Percentiles rank a stretch among this genome's conserved stretches.
These are phyloP conservation scores for Callopanchax toddi DNA, from an alignment of 2,113 vertebrate species.

Conservation along the genomic window DNA sequence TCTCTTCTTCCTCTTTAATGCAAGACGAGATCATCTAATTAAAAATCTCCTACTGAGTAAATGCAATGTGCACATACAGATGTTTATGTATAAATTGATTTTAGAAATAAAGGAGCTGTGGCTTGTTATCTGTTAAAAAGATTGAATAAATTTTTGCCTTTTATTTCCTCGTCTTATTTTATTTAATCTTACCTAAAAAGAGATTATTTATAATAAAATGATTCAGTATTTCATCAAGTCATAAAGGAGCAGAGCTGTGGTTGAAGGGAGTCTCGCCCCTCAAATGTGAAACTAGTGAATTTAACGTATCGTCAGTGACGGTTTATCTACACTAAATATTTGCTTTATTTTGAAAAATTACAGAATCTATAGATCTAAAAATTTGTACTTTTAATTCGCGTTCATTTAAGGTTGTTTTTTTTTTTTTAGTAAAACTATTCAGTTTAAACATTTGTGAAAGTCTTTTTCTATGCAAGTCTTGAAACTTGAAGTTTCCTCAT, in stretches of 20 bases:
- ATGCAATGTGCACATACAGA: slow-evolving; percentile 77
- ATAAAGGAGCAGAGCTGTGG: too few species aligned
- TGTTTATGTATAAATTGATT: slow-evolving; percentile 75
- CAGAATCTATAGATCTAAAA: too few species aligned
- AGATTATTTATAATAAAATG: too few species aligned
- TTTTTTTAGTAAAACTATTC: not conserved
- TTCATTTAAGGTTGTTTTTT: not conserved
- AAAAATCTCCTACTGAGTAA: slow-evolving; percentile 70
- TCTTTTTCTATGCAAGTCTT: not conserved
- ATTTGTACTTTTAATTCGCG: not conserved
- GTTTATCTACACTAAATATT: too few species aligned
- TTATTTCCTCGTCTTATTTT: slow-evolving; percentile 43
- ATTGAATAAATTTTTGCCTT: slow-evolving; percentile 79
- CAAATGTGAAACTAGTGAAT: too few species aligned
- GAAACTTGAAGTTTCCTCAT: not conserved
- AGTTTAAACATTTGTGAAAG: not conserved
- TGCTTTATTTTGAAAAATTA: too few species aligned
- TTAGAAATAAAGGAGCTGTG: slow-evolving; percentile 63
- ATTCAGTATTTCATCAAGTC: too few species aligned
- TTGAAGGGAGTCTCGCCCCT: too few species aligned
- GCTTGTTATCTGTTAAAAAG: slow-evolving; percentile 69
- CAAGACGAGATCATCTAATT: slow-evolving; percentile 41
- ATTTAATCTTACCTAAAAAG: not conserved
- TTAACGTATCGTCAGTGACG: too few species aligned
- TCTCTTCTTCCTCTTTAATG: slow-evolving; percentile 38